Percentiles rank a stretch among this genome's conserved stretches.
These are phyloP conservation scores for Emydocephalus ijimae DNA, from an alignment of 2,113 vertebrate species.

Conservation along the genomic window DNA sequence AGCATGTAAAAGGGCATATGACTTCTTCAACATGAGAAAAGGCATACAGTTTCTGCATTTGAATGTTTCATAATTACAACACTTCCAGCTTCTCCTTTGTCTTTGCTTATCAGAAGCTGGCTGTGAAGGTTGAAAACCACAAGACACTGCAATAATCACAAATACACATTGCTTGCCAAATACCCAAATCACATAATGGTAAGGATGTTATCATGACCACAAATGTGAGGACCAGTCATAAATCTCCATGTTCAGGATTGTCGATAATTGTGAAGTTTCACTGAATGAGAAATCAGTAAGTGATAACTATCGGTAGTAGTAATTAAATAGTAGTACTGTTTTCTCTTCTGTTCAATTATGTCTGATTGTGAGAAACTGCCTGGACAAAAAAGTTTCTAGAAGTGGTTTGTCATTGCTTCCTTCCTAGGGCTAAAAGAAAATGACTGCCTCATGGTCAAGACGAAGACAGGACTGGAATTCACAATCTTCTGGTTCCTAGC, in stretches of 20 bases:
- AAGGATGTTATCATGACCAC: background rate
- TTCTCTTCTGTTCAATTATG: background rate
- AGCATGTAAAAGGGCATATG: too few species aligned
- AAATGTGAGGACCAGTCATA: background rate
- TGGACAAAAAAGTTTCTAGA: background rate
- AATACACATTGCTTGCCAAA: background rate
- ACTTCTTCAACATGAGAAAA: too few species aligned
- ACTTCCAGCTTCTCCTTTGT: background rate
- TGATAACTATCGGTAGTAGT: background rate
- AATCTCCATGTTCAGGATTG: background rate
- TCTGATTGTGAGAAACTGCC: background rate
- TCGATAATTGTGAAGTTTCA: background rate
- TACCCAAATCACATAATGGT: background rate
- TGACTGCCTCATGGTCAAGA: background rate
- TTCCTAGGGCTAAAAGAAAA: background rate
- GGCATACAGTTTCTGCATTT: too few species aligned
- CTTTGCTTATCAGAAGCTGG: background rate
- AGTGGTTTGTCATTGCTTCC: background rate
- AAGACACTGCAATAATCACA: background rate
- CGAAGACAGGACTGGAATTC: background rate
- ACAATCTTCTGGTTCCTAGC: background rate
- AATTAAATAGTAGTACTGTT: background rate
- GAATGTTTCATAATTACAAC: too few species aligned
- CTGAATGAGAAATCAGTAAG: background rate
- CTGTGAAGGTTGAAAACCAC: background rate